phyloP scores from a whole-genome alignment of 2,888 invertebrate species.

The Belgica antarctica region DNA sequence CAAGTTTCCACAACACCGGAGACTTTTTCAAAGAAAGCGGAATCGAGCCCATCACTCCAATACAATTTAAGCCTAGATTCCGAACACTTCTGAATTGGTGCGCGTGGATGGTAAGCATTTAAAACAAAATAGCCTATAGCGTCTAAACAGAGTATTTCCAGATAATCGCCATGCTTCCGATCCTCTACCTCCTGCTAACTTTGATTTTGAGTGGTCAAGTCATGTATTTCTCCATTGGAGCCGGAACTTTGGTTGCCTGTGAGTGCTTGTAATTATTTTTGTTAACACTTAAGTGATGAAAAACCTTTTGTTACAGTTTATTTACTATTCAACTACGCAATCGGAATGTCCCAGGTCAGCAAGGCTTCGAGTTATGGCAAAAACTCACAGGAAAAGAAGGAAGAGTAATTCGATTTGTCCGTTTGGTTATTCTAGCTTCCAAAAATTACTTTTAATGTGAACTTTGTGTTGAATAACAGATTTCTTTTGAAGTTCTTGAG shows the following conservation, averaged over 20 bases:
- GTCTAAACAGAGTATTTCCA: too few relatives aligned
- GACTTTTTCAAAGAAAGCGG: constrained; percentile 78
- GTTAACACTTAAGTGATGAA: constrained; percentile 29
- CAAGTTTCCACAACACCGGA: constrained; percentile 58
- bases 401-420: not conserved
- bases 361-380: constrained; percentile 77
- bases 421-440: not conserved
- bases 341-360: constrained; percentile 81
- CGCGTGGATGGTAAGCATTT: constrained; percentile 71
- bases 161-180: constrained; percentile 66
- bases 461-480: too few relatives aligned
- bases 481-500: too few relatives aligned
- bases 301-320: constrained; percentile 64
- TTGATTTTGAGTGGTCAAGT: constrained; percentile 72
- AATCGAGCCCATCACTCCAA: constrained; percentile 62
- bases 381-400: not conserved
- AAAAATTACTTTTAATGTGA: constrained; percentile 4
- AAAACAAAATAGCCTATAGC: too few relatives aligned
- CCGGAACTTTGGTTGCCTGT: constrained; percentile 72
- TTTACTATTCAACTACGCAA: constrained; percentile 71
- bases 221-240: constrained; percentile 66
- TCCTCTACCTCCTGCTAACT: constrained; percentile 66
- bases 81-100: constrained; percentile 70
- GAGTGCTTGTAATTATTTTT: constrained; percentile 61
- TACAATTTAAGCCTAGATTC: constrained; percentile 61